These are phyloP conservation scores for Piscicola geometra DNA, from an alignment of 2,888 invertebrate genomes.

Conservation along the genomic window DNA sequence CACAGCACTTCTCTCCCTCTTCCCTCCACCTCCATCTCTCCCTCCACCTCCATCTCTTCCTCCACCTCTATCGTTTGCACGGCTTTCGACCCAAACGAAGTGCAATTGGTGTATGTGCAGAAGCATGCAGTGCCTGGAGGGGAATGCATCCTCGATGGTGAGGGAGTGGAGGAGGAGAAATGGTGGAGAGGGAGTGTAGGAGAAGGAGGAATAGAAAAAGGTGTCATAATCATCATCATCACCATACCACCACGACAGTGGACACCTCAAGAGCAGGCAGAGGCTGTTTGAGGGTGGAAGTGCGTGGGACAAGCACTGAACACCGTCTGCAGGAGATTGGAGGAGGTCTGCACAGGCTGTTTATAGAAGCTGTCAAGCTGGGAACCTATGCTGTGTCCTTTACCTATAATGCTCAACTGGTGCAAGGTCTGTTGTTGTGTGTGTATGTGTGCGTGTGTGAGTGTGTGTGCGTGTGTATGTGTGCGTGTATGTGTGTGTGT, in stretches of 20 bases:
- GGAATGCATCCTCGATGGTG: background rate
- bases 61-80: background rate
- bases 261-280: slow-evolving; percentile 16
- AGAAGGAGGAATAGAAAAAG: background rate
- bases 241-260: background rate
- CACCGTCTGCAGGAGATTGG: background rate
- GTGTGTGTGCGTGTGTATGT: too few relatives aligned
- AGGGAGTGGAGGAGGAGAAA: background rate
- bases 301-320: background rate
- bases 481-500: too few relatives aligned
- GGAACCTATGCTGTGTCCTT: background rate
- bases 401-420: background rate
- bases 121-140: background rate
- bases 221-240: background rate
- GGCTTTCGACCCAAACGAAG: background rate
- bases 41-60: too few relatives aligned
- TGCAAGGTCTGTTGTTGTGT: background rate
- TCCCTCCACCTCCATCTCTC: too few relatives aligned
- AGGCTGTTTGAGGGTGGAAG: background rate
- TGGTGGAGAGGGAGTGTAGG: background rate
- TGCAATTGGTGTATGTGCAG: background rate
- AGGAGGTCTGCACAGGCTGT: background rate
- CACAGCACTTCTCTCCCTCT: too few relatives aligned
- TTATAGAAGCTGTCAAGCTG: background rate
- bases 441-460: too few relatives aligned